Evolutionary conservation across 2,888 invertebrate species (phyloP).

Genomic region (Brachycybe producta): DNA sequence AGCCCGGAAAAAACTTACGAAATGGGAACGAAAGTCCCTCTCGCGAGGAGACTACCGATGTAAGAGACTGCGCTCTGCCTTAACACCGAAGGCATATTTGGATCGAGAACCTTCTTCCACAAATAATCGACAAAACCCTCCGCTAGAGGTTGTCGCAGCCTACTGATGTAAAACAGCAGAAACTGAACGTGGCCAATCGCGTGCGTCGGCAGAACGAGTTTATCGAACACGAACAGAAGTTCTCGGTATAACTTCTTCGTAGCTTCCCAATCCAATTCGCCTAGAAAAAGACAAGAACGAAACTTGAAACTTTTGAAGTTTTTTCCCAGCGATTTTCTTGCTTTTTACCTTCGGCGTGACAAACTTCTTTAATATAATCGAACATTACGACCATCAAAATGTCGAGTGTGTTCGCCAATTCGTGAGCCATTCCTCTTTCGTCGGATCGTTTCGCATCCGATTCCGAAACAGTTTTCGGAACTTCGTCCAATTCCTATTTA

Average conservation of each 20-base stretch:
- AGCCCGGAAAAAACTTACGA: constrained; percentile 38
- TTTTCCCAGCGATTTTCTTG: not conserved
- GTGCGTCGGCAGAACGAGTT: constrained; percentile 66
- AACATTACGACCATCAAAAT: constrained; percentile 5
- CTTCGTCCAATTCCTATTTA: too few species aligned
- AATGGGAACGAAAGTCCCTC: constrained; percentile 49
- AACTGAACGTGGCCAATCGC: constrained; percentile 68
- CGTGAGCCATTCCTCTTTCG: constrained; percentile 10
- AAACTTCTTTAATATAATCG: not conserved
- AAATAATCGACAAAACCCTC: constrained; percentile 55
- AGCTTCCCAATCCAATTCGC: constrained; percentile 42
- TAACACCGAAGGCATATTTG: constrained; percentile 48
- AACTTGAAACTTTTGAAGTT: not conserved
- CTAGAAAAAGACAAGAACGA: constrained; percentile 20
- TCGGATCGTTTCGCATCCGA: too few species aligned
- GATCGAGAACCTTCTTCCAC: constrained; percentile 59
- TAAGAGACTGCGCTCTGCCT: constrained; percentile 59
- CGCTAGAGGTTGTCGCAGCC: constrained; percentile 44
- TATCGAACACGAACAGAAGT: constrained; percentile 58
- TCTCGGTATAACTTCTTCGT: constrained; percentile 49
- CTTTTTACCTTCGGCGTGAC: constrained; percentile 2
- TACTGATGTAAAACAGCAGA: constrained; percentile 57
- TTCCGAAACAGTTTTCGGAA: too few species aligned
- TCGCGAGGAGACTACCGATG: constrained; percentile 57
- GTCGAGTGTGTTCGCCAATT: constrained; percentile 8